Base-by-base conservation (phyloP, 1,140 invertebrate species). In the Lineus longissimus region DNA sequence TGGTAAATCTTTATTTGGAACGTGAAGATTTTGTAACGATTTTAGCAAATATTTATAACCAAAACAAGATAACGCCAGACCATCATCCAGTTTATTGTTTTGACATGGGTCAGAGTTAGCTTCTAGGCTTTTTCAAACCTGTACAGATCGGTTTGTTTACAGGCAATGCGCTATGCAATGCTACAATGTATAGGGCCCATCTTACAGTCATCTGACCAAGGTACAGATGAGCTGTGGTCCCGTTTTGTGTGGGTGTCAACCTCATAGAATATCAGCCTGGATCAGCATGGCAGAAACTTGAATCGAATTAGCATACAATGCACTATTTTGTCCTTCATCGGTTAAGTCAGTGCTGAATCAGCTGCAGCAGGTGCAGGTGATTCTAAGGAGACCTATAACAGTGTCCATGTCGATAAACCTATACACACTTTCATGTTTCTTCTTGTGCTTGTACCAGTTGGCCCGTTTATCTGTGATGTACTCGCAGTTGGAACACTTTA, bases 361-460 rank as follows among this genome's bases (percentile, higher is more conserved):
- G n/a, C n/a, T n/a, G n/a, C n/a, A n/a, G n/a, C n/a, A n/a, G n/a
- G n/a, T n/a, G n/a, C n/a, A n/a, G n/a, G n/a, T 41, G n/a, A 7
- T 15, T 15, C 27, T 22, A 29, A 33, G 6, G n/a, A 51, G n/a
- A 6, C 9, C 9, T 7, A 51, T 51, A 23, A 4, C 19, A 4
- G 47, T 51, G n/a, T 7, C 47, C 6, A 51, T 7, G n/a, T 7
- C 6, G n/a, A 4, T n/a, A 23, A 4, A 4, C n/a, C n/a, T n/a
- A n/a, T n/a, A 56, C 63, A 63, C 62, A 77, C 77, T 71, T 45
- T 70, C 56, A 65, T 80, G 78, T 61, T 71, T 75, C 31, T 69
- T 73, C 31, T 71, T 69, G 57, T 80, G 78, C 66, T 80, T 80
- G 63, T 74, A 75, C 65, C 72, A 75, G 61, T 79, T 79, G 1